Evolutionary conservation across 2,888 invertebrate species (phyloP).

Genomic region (Drosophila phalerata): DNA sequence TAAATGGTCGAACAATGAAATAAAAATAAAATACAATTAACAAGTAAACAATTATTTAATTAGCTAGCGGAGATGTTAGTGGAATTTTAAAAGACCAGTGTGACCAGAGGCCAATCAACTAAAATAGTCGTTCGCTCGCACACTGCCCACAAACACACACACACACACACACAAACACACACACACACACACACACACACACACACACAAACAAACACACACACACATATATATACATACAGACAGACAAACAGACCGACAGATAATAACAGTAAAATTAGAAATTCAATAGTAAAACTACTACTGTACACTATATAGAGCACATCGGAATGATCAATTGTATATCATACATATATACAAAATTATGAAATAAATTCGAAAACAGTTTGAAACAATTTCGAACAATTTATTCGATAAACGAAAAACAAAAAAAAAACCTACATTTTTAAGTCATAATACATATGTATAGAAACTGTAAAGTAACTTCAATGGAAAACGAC

Average conservation of each 20-base stretch:
- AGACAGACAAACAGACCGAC: slow-evolving; percentile 41
- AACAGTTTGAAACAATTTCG: slow-evolving; percentile 24
- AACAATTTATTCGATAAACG: slow-evolving; percentile 44
- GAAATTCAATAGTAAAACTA: slow-evolving; percentile 46
- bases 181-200: slow-evolving; percentile 44
- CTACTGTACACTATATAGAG: slow-evolving; percentile 52
- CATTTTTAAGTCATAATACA: slow-evolving; percentile 49
- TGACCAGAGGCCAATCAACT: slow-evolving; percentile 62
- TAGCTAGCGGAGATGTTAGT: slow-evolving; percentile 36
- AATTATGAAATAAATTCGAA: slow-evolving; percentile 18
- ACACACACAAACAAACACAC: slow-evolving; percentile 46
- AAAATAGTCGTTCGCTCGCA: neutral
- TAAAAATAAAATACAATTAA: slow-evolving; percentile 24
- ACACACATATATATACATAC: slow-evolving; percentile 47
- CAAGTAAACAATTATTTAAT: slow-evolving; percentile 20
- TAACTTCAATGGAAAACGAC: slow-evolving; percentile 51
- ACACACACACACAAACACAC: slow-evolving; percentile 46
- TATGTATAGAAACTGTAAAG: slow-evolving; percentile 67
- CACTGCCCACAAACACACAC: slow-evolving; percentile 38
- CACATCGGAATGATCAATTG: slow-evolving; percentile 70
- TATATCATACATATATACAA: slow-evolving; percentile 41
- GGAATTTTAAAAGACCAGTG: slow-evolving; percentile 50
- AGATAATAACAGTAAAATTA: slow-evolving; percentile 37
- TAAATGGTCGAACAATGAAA: slow-evolving; percentile 1
- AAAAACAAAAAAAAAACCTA: slow-evolving; percentile 23